Percentiles rank a stretch among this genome's conserved stretches.
Conservation (phyloP, 2,113 vertebrate genomes). For the Corythornis cristatus region DNA sequence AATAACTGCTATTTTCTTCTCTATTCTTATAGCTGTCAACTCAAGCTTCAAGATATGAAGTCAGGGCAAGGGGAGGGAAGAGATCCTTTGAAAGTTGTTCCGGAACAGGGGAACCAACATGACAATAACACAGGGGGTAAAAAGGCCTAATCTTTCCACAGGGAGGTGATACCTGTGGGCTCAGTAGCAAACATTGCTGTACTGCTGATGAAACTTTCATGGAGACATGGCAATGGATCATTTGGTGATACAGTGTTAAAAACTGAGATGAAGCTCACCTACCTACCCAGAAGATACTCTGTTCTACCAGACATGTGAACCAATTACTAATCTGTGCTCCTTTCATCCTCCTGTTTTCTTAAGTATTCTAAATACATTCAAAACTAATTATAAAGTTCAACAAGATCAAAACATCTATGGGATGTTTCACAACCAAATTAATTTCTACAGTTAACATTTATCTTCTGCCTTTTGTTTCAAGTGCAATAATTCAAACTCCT, state of each 20-base stretch:
- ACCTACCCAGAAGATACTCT: background rate
- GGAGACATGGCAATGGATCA: background rate
- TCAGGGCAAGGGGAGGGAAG: background rate
- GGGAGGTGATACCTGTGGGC: background rate
- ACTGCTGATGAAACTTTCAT: background rate
- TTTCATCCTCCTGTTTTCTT: background rate
- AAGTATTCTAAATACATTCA: background rate
- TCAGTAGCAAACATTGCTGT: background rate
- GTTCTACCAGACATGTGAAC: background rate
- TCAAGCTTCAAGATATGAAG: background rate
- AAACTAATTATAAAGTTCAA: background rate
- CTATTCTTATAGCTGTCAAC: constrained; percentile 22
- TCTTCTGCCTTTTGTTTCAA: background rate
- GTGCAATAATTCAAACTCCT: background rate
- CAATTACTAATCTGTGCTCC: background rate
- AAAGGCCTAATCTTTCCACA: background rate
- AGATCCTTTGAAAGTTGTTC: background rate
- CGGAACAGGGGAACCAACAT: background rate
- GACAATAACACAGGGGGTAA: background rate
- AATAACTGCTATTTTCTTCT: constrained; percentile 34
- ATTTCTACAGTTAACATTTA: background rate
- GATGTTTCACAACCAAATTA: background rate
- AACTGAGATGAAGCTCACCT: background rate
- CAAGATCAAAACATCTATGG: background rate
- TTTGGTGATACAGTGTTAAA: background rate